These are phyloP conservation scores for Rhincodon typus DNA, from an alignment of 2,797 vertebrate species.

Conservation along the genomic window DNA sequence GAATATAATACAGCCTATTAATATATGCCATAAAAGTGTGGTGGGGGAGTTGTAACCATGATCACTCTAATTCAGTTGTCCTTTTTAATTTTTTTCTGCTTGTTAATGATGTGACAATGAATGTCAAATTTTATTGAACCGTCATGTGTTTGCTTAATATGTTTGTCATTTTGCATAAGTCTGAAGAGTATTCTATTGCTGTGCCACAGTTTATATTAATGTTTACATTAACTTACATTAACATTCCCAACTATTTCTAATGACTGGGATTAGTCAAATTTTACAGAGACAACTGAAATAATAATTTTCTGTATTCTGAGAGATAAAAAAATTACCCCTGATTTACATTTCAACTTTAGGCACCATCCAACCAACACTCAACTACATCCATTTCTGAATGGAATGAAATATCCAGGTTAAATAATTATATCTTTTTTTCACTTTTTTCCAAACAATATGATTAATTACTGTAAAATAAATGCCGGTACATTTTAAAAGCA, in stretches of 20 bases:
- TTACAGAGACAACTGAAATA: not conserved
- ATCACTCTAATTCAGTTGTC: not conserved
- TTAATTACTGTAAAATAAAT: too few species aligned
- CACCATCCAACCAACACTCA: not conserved
- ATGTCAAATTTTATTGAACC: not conserved
- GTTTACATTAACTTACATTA: not conserved
- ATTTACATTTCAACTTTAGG: not conserved
- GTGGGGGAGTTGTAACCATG: not conserved
- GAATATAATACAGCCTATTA: not conserved
- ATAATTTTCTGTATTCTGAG: conserved; percentile 8
- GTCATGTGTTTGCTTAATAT: not conserved
- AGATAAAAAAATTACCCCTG: not conserved
- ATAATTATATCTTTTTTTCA: not conserved
- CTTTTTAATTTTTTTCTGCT: not conserved
- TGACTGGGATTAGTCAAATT: not conserved
- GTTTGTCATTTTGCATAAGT: not conserved
- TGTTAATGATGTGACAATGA: not conserved
- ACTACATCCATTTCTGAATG: not conserved
- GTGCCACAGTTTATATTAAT: not conserved
- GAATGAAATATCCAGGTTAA: not conserved
- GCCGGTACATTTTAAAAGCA: not conserved
- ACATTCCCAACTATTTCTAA: not conserved
- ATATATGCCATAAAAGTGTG: not conserved
- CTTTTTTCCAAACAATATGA: not conserved
- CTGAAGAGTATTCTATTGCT: not conserved